Conservation (phyloP, 2,888 invertebrate genomes). For the Drosophila conformis region DNA sequence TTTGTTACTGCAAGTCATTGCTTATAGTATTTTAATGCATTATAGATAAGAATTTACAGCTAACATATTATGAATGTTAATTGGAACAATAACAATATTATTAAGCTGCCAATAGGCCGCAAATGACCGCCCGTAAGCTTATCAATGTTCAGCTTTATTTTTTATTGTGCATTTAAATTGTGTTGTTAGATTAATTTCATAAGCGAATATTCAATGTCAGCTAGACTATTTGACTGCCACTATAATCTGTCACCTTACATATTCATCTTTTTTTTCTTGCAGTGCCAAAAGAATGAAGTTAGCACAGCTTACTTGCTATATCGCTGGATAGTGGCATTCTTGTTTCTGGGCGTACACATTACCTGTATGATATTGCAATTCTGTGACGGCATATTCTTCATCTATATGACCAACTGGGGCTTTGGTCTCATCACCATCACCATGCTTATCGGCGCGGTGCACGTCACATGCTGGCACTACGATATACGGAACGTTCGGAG, state of each 20-base stretch:
- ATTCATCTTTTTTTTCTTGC: neutral
- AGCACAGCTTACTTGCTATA: slow-evolving; percentile 80
- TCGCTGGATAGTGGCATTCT: slow-evolving; percentile 82
- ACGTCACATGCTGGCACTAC: slow-evolving; percentile 83
- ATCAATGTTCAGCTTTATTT: neutral
- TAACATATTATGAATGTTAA: neutral
- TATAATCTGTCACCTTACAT: neutral
- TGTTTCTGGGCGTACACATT: slow-evolving; percentile 77
- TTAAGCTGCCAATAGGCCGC: neutral
- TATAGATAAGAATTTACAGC: neutral
- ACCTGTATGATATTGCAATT: slow-evolving; percentile 74
- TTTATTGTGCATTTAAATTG: neutral
- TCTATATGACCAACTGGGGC: slow-evolving; percentile 85
- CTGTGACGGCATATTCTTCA: slow-evolving; percentile 82
- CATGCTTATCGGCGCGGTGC: slow-evolving; percentile 79
- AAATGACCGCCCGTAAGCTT: neutral
- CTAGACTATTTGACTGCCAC: neutral
- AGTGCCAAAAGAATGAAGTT: slow-evolving; percentile 84
- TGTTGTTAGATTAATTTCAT: neutral
- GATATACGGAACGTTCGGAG: slow-evolving; percentile 71
- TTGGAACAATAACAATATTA: neutral
- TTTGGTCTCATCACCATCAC: slow-evolving; percentile 80
- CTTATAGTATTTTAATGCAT: neutral
- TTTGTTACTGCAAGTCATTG: neutral
- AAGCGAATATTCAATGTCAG: neutral